A percentile compares a stretch with the other conserved stretches of the same genome.
Conservation (phyloP, 2,888 invertebrate species). For the Geophilus truncorum region DNA sequence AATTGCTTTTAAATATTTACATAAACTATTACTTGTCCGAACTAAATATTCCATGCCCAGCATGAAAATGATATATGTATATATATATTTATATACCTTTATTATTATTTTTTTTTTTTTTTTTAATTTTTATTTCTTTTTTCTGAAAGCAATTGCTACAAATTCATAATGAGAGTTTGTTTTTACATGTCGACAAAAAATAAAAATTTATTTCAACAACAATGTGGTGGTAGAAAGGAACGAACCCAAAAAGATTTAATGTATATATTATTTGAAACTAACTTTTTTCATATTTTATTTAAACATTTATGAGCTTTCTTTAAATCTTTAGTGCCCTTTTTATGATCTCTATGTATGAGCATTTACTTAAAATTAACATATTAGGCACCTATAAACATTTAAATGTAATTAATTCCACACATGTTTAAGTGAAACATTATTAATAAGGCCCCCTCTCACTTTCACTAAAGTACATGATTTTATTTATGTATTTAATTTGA, state of each 20-base stretch:
- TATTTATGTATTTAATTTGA: background rate
- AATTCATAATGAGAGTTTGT: background rate
- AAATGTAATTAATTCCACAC: constrained; percentile 11
- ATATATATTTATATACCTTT: background rate
- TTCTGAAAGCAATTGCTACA: background rate
- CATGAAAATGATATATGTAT: constrained; percentile 1
- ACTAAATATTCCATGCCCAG: constrained; percentile 11
- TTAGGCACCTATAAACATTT: constrained; percentile 6
- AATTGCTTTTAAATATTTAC: background rate
- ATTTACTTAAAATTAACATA: constrained; percentile 9
- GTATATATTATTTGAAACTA: background rate
- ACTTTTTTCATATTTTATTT: background rate
- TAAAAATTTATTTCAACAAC: background rate
- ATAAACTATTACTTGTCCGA: constrained; percentile 10
- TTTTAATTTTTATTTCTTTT: no score
- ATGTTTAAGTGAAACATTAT: background rate
- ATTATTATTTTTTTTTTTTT: no score
- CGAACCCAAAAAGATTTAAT: background rate
- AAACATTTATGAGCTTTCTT: background rate
- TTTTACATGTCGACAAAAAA: background rate
- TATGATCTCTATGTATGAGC: background rate
- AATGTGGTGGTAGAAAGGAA: background rate
- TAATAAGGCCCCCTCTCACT: constrained; percentile 10
- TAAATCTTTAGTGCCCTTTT: background rate
- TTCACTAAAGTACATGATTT: constrained; percentile 6